Base-by-base conservation (phyloP, 2,797 vertebrate genomes). In the Danio choprae region DNA sequence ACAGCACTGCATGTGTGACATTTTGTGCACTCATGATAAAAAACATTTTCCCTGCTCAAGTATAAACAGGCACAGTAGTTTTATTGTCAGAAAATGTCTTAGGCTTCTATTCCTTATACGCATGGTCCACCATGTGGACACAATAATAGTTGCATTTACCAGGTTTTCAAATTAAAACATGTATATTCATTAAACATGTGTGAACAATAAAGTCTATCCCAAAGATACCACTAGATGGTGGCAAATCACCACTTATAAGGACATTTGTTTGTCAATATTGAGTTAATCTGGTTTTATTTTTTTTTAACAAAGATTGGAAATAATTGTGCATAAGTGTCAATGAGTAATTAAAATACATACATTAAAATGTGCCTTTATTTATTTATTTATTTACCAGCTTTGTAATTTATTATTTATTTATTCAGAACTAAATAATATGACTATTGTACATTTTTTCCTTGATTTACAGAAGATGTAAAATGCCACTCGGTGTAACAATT, bases 121-220 rank as follows among this genome's bases (percentile, higher is more conserved):
- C 16, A 8, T 29, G 44, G 20, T 50, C 40, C 40, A 72, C 20
- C 40, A 5, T 72, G 53, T 58, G 70, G 70, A 72, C 70, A 58
- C 43, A 2, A 58, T 58, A 9, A n/a, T 44, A 20, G 8, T 58
- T 58, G 53, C 70, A 58, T 59, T 11, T 7, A 38, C 3, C 6
- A 60, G 29, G 29, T 29, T 29, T 29, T 1, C 1, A 29, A 29
- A 29, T 29, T 1, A 29, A 29, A 29, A 29, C 29, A 3, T 29
- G 29, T 29, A n/a, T n/a, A 29, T 29, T 29, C 3, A 29, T 29
- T n/a, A n/a, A n/a, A n/a, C n/a, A n/a, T n/a, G n/a, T n/a, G n/a
- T n/a, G n/a, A n/a, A n/a, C n/a, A n/a, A n/a, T n/a, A 29, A 29
- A 29, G 29, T 29, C 29, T 29, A 48, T 15, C 7, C 4, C 13